A percentile compares a stretch with the other conserved stretches of the same genome.
Conservation (phyloP, 2,888 invertebrate genomes). For the Drosophila infuscata region DNA sequence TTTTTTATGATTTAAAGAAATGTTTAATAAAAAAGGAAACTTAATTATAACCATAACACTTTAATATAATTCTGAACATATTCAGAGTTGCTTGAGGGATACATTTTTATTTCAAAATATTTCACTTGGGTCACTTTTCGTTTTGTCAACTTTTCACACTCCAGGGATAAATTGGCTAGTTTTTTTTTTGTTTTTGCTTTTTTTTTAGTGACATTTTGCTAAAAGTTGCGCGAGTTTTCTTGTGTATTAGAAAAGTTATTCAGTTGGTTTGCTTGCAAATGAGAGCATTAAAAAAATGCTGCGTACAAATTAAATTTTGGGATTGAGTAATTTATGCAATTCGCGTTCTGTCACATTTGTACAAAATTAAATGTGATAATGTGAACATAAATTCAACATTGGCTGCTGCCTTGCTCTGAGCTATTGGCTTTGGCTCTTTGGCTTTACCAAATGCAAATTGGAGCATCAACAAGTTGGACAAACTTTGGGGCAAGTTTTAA, state of each 20-base stretch:
- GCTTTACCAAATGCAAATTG: constrained; percentile 58
- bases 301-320: constrained; percentile 21
- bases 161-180: constrained; percentile 23
- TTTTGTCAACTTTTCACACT: constrained; percentile 16
- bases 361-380: constrained; percentile 31
- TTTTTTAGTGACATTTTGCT: not conserved
- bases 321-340: constrained; percentile 33
- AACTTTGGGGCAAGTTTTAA: constrained; percentile 61
- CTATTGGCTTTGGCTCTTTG: constrained; percentile 13
- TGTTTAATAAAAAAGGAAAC: not conserved
- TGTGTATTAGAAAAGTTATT: constrained; percentile 37
- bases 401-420: not conserved
- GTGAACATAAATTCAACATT: constrained; percentile 24
- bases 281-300: constrained; percentile 23
- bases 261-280: constrained; percentile 23
- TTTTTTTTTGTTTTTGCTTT: not conserved
- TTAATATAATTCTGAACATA: not conserved
- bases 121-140: constrained; percentile 1
- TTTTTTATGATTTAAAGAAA: not conserved
- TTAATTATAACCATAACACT: not conserved
- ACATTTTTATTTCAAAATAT: not conserved
- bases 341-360: constrained; percentile 16
- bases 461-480: constrained; percentile 33
- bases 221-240: constrained; percentile 17
- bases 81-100: not conserved